Evolutionary conservation across 2,797 vertebrate species (phyloP).

Genomic region (Falco rusticolus): DNA sequence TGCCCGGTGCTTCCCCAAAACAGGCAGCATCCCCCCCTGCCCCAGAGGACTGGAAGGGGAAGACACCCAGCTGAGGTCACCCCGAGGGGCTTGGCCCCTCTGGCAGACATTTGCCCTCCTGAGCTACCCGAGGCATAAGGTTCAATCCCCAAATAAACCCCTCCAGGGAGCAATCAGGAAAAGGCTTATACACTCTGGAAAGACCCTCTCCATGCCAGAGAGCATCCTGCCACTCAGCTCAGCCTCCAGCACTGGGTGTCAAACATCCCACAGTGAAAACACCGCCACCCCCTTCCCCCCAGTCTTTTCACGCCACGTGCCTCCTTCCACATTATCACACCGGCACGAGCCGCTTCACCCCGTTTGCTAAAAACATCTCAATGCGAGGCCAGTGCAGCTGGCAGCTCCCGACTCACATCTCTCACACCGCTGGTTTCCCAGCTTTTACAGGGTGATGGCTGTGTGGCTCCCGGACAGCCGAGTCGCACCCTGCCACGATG

Average conservation of each 20-base stretch:
- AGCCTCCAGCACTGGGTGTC: background rate
- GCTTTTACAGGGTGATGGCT: background rate
- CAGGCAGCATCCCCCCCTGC: background rate
- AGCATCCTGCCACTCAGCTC: background rate
- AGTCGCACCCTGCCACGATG: fast-evolving
- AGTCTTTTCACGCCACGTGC: fast-evolving
- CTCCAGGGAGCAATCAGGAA: background rate
- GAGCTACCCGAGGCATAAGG: background rate
- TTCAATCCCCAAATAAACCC: background rate
- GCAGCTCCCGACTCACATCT: fast-evolving
- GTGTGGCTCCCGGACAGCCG: fast-evolving
- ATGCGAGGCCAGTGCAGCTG: background rate
- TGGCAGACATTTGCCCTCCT: fast-evolving
- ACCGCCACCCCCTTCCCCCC: fast-evolving
- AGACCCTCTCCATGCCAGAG: background rate
- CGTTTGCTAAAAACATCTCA: background rate
- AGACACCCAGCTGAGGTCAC: background rate
- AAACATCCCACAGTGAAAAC: background rate
- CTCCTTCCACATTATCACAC: background rate
- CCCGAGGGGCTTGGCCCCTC: background rate
- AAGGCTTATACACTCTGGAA: background rate
- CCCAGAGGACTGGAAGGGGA: background rate
- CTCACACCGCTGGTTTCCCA: background rate
- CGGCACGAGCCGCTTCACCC: background rate
- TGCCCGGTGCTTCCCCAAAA: background rate